A percentile compares a stretch with the other conserved stretches of the same genome.
phyloP scores from a whole-genome alignment of 2,113 vertebrate genomes.

The Sigmodon hispidus region DNA sequence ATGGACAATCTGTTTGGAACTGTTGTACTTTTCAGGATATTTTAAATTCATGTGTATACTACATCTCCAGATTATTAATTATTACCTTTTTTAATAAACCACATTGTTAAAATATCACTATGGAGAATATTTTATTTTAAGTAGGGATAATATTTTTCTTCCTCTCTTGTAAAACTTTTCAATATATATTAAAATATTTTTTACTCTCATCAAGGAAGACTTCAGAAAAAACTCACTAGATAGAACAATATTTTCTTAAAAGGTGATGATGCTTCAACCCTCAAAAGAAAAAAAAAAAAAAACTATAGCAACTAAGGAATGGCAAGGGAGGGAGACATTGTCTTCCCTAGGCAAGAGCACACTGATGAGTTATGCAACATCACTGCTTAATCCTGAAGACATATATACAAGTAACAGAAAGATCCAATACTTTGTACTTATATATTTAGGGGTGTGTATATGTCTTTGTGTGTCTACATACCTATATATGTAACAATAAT shows the following conservation, averaged over 20 bases:
- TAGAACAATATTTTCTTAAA: neutral
- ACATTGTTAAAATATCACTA: slow-evolving; percentile 18
- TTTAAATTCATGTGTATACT: neutral
- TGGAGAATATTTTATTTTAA: neutral
- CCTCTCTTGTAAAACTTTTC: neutral
- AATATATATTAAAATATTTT: slow-evolving; percentile 14
- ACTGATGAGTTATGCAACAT: neutral
- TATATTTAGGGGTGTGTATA: no score
- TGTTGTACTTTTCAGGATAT: neutral
- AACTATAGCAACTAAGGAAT: neutral
- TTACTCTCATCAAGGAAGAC: neutral
- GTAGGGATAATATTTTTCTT: neutral
- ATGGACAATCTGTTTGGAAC: neutral
- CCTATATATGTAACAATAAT: neutral
- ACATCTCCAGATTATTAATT: neutral
- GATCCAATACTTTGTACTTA: no score
- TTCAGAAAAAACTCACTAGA: slow-evolving; percentile 6
- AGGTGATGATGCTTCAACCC: neutral
- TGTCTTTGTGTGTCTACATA: neutral
- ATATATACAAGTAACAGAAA: neutral
- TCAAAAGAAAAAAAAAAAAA: neutral
- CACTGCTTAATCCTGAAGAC: neutral
- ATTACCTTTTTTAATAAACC: neutral
- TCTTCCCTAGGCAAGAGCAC: neutral
- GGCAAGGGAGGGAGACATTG: neutral